These are phyloP conservation scores for Tachysurus fulvidraco DNA, from an alignment of 2,113 vertebrate genomes.

Conservation along the genomic window DNA sequence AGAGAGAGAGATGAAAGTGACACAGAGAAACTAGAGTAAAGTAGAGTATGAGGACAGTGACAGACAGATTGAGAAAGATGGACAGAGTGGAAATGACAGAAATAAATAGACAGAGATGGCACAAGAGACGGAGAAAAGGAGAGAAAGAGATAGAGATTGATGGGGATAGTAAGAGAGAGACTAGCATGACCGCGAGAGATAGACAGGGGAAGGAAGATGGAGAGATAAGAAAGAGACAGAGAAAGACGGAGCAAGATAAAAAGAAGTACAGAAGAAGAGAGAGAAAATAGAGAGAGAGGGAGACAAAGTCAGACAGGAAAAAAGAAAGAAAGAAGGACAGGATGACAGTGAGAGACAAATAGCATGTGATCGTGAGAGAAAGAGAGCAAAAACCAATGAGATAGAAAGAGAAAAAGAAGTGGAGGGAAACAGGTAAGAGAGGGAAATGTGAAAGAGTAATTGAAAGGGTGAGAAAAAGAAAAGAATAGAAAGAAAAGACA, in stretches of 20 bases:
- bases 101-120: background rate
- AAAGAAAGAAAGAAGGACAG: constrained; percentile 39
- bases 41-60: no score
- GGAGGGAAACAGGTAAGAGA: background rate
- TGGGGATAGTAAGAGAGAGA: no score
- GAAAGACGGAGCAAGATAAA: background rate
- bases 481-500: constrained; percentile 24
- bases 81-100: constrained; percentile 53
- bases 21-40: background rate
- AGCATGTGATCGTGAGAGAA: constrained; percentile 1
- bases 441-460: background rate
- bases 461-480: background rate
- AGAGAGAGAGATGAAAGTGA: no score
- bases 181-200: background rate
- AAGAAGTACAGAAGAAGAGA: background rate
- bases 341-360: constrained; percentile 22
- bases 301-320: background rate
- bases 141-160: no score
- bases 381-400: constrained; percentile 36
- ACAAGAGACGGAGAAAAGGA: no score
- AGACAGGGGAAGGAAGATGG: background rate
- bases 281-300: constrained; percentile 28
- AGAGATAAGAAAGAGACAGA: background rate
- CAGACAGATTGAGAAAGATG: no score
- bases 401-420: background rate